A percentile compares a stretch with the other conserved stretches of the same genome.
Conservation (phyloP, 1,140 invertebrate species). For the Cephus cinctus region DNA sequence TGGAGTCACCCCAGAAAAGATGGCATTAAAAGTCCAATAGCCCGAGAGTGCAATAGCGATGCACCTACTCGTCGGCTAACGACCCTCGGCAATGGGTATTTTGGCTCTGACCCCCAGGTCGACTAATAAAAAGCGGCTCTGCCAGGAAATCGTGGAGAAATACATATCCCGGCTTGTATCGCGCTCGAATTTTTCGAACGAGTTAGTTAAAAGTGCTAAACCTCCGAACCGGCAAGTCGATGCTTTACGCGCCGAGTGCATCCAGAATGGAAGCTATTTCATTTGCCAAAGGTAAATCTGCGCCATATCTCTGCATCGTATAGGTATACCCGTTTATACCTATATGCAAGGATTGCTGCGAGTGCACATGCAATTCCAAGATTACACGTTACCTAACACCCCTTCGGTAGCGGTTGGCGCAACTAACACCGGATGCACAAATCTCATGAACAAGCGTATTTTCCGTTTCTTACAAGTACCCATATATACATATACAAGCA, state of each 20-base stretch:
- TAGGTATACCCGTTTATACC: no score
- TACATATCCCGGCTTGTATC: not conserved
- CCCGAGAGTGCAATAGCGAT: constrained; percentile 31
- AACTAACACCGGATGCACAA: constrained; percentile 35
- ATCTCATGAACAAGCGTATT: constrained; percentile 31
- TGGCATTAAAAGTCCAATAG: constrained; percentile 42
- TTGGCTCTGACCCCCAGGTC: constrained; percentile 25
- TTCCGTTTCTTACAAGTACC: no score
- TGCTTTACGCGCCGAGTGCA: no score
- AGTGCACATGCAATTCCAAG: constrained; percentile 14
- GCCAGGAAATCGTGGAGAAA: no score
- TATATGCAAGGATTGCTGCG: constrained; percentile 7
- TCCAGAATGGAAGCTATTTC: no score
- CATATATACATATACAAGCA: no score
- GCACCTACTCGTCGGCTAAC: constrained; percentile 31
- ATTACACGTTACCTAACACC: constrained; percentile 33
- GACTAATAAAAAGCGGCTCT: constrained; percentile 22
- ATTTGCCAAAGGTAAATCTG: no score
- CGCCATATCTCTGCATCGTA: no score
- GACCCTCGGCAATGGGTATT: constrained; percentile 34
- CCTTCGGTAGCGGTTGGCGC: constrained; percentile 23
- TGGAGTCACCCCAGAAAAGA: constrained; percentile 35
- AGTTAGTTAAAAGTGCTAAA: no score
- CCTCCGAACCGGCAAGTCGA: no score
- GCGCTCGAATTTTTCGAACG: no score